phyloP scores from a whole-genome alignment of 2,113 vertebrate species.

The Clupea harengus region DNA sequence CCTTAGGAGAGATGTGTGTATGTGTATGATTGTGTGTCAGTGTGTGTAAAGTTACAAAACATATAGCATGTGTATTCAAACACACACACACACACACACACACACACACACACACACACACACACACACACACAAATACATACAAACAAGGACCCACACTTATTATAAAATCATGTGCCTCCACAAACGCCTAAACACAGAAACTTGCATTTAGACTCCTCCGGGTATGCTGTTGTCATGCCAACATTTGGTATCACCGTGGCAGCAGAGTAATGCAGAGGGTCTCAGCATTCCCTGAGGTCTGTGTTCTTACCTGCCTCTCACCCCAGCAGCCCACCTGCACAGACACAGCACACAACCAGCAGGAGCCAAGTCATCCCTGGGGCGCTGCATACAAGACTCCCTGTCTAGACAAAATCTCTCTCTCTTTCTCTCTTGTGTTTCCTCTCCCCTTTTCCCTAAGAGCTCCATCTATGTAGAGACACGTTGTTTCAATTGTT shows the following conservation, averaged over 20 bases:
- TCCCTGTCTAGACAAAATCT: background rate
- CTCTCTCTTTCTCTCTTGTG: background rate
- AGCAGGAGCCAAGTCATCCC: background rate
- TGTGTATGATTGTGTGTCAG: background rate
- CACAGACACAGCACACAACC: background rate
- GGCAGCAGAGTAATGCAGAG: background rate
- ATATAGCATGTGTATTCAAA: background rate
- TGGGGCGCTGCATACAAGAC: background rate
- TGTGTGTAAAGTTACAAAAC: background rate
- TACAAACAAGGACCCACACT: background rate
- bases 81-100: background rate
- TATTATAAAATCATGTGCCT: background rate
- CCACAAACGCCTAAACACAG: background rate
- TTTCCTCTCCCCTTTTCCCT: background rate
- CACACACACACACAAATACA: background rate
- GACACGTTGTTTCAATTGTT: background rate
- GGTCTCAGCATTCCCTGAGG: background rate
- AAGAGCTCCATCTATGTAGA: background rate
- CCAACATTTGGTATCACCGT: background rate
- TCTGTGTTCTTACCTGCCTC: background rate
- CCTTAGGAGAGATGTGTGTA: constrained; percentile 35
- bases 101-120: background rate
- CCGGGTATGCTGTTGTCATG: background rate
- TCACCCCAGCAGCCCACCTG: background rate
- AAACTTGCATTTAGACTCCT: background rate